Evolutionary conservation across 2,113 vertebrate genomes (phyloP), one percentile per base, ranked within the genome.

Genomic region (Myotis brandtii): DNA sequence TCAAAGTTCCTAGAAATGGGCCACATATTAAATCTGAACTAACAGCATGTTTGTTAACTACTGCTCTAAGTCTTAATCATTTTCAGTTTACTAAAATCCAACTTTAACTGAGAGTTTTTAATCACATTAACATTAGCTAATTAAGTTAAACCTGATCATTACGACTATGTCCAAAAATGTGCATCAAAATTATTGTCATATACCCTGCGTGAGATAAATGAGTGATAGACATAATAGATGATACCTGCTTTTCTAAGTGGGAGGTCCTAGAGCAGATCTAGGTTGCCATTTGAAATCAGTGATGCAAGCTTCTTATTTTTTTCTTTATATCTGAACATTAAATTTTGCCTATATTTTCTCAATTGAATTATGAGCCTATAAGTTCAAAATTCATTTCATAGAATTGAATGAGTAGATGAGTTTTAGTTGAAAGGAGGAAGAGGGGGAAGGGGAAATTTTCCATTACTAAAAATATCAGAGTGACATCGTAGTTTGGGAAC

Each of bases 361-460:
- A 83, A 48, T 16, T 82, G 52, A 82, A 75, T 82, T 62, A 52
- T 82, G 5, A 81, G 23, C 4, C n/a, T 67, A 17, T 83, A 37
- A 80, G 72, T 89, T 89, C 25, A 92, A 85, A 96, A 92, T 80
- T 27, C 4, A 85, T 37, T 79, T 73, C 67, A 85, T 40, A 64
- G n/a, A 23, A 89, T 67, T 92, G 79, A 8, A 89, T 67, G 80
- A 73, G 21, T 56, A 88, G 25, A 72, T 73, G 46, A 80, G 21
- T 80, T 94, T 80, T 80, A 76, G 48, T 27, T 23, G 6, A 5
- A 16, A 20, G 3, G 21, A 2, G 2, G 0, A 37, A 4, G 12
- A 32, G 5, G 25, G 13, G 20, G 23, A 7, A 7, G 50, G 32
- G 66, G 50, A 80, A 46, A 16, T 43, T 59, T 83, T 86, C 48